Evolutionary conservation across 2,888 invertebrate species (phyloP), one percentile per base, ranked within the genome.

Genomic region (Scelioninae gen. 2): DNA sequence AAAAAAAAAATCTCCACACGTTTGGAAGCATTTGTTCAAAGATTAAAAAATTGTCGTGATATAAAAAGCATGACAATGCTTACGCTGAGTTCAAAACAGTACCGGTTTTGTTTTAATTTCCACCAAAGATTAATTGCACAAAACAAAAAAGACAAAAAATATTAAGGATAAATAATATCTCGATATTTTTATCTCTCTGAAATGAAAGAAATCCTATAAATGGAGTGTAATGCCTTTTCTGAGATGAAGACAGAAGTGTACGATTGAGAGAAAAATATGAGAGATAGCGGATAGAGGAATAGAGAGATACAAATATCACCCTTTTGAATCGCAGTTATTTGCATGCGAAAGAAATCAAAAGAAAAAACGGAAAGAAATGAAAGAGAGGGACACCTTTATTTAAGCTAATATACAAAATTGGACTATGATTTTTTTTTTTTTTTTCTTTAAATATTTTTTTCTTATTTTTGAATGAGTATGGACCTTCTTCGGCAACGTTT

Each of bases 401-500:
- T 67, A 63, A 73, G 61, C 67, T 67, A 73, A 73, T 73, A 52
- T 67, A 73, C 67, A 73, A 67, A 73, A 67, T 73, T 73, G 67
- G 57, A 73, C 73, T 73, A 73, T 50, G 65, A 73, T 71, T 65
- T 75, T 25, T n/a, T n/a, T n/a, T n/a, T n/a, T n/a, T n/a, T n/a
- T n/a, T n/a, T n/a, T n/a, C n/a, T n/a, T 39, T 67, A 18, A 25
- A 25, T 6, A 31, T 31, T 9, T 69, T 50, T 48, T 48, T 22
- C 28, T 64, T 64, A 15, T 28, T 52, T 46, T 74, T 63, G 76
- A 77, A 58, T 58, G 71, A 64, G 6, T 45, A 33, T 76, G 76
- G 58, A 78, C 79, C 89, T 89, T 88, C 92, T 90, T 89, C 91
- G 91, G 87, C 91, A 90, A 88, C 91, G 90, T 89, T 91, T 92